Evolutionary conservation across 2,113 vertebrate species (phyloP).

Genomic region (Nibea albiflora): DNA sequence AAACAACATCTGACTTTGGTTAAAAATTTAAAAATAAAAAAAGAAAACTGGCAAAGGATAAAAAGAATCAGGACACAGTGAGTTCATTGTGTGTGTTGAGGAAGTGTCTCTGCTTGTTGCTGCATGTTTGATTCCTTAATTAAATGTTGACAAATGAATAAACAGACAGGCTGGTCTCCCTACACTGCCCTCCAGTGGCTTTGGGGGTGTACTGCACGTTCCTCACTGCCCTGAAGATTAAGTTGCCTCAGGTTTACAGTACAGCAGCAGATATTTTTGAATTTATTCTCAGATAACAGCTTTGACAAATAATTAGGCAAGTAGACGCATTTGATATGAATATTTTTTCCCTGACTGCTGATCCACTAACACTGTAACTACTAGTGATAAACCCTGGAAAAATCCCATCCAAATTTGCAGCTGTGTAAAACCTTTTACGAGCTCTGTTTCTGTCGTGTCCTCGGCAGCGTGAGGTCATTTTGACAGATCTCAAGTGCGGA

Average conservation of each 20-base stretch:
- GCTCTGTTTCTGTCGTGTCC: slow-evolving; percentile 22
- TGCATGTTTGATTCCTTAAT: slow-evolving; percentile 46
- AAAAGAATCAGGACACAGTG: background rate
- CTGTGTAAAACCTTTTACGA: slow-evolving; percentile 20
- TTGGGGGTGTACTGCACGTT: slow-evolving; percentile 22
- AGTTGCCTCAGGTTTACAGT: background rate
- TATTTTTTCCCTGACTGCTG: background rate
- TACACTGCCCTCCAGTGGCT: slow-evolving; percentile 62
- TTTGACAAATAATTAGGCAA: background rate
- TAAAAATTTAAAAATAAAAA: background rate
- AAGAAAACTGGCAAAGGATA: background rate
- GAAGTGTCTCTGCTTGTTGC: slow-evolving; percentile 38
- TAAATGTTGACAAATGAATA: slow-evolving; percentile 21
- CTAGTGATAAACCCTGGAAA: background rate
- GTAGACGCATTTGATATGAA: background rate
- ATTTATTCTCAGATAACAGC: background rate
- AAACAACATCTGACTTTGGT: background rate
- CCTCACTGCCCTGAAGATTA: background rate
- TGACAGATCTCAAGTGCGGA: slow-evolving; percentile 6
- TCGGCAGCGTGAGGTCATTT: slow-evolving; percentile 15
- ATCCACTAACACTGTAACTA: background rate
- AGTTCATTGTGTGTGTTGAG: slow-evolving; percentile 17
- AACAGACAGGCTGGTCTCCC: background rate
- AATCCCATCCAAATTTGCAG: background rate
- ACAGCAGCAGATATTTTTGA: background rate